phyloP scores from a whole-genome alignment of 2,888 invertebrate species.

The Seira ritae region DNA sequence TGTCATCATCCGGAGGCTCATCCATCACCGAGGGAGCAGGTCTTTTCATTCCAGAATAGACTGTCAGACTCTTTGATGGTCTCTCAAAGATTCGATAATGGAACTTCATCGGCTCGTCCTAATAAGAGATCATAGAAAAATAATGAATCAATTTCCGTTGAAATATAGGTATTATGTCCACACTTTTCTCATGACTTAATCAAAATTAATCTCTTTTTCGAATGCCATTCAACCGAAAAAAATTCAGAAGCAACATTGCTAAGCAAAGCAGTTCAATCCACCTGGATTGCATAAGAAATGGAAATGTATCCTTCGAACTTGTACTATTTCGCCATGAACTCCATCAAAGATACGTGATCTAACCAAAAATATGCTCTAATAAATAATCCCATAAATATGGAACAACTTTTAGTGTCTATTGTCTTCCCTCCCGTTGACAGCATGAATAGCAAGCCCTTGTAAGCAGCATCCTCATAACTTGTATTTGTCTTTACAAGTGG shows the following conservation, averaged over 20 bases:
- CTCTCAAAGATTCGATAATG: constrained; percentile 73
- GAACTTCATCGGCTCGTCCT: constrained; percentile 73
- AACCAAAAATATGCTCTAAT: constrained; percentile 41
- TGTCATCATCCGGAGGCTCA: constrained; percentile 70
- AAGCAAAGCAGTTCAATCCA: not conserved
- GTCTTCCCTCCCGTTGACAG: constrained; percentile 47
- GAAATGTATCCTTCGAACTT: too few species aligned
- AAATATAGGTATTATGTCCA: constrained; percentile 1
- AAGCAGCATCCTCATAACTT: constrained; percentile 1
- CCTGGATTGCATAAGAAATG: too few species aligned
- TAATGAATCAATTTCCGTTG: not conserved
- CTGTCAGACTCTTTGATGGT: constrained; percentile 58
- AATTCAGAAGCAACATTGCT: not conserved
- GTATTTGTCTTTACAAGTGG: not conserved
- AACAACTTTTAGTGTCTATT: constrained; percentile 37
- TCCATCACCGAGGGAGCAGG: constrained; percentile 72
- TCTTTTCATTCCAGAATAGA: constrained; percentile 71
- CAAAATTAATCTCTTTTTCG: not conserved
- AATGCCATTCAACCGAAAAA: not conserved
- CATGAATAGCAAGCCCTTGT: constrained; percentile 19
- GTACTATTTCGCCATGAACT: too few species aligned
- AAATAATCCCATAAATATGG: constrained; percentile 12
- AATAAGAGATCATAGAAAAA: constrained; percentile 17
- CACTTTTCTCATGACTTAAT: constrained; percentile 3
- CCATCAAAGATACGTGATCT: constrained; percentile 25